phyloP scores from a whole-genome alignment of 2,113 vertebrate species.

The Osmerus mordax region DNA sequence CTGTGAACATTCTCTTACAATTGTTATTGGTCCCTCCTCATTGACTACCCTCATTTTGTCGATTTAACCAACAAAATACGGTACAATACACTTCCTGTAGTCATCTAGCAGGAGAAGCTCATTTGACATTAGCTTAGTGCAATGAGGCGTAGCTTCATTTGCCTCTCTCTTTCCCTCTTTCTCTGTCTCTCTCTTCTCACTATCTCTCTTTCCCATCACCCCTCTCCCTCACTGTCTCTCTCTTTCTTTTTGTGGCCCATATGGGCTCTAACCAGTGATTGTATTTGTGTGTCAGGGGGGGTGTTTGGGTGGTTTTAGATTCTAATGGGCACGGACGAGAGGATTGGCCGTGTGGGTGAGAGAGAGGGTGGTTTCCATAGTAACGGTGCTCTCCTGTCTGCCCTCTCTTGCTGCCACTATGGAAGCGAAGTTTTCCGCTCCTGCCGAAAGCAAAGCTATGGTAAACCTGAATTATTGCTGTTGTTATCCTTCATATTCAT shows the following conservation, averaged over 20 bases:
- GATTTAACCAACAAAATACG: constrained; percentile 19
- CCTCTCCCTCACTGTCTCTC: constrained; percentile 10
- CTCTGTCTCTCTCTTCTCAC: constrained; percentile 7
- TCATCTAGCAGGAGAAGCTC: constrained; percentile 45
- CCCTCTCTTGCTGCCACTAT: constrained; percentile 98
- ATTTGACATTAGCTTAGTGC: constrained; percentile 35
- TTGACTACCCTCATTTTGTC: constrained; percentile 28
- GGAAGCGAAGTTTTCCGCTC: constrained; percentile 99
- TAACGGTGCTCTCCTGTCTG: constrained; percentile 88
- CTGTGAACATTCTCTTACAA: constrained; percentile 19
- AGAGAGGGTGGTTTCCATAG: constrained; percentile 77
- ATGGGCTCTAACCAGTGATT: constrained; percentile 26
- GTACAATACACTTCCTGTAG: constrained; percentile 24
- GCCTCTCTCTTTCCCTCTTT: constrained; percentile 13
- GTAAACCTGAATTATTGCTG: constrained; percentile 73
- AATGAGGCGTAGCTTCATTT: constrained; percentile 40
- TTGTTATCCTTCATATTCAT: constrained; percentile 17
- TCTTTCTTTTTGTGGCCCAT: constrained; percentile 4
- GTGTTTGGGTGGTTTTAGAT: constrained; percentile 61
- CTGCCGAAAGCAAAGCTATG: constrained; percentile 99
- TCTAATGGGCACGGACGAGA: constrained; percentile 69
- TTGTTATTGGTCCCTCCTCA: constrained; percentile 44
- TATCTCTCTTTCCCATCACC: constrained; percentile 6
- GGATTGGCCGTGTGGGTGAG: constrained; percentile 73
- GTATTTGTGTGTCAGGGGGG: constrained; percentile 55